Conservation (phyloP, 2,113 vertebrate species). For the Scolopax mira region DNA sequence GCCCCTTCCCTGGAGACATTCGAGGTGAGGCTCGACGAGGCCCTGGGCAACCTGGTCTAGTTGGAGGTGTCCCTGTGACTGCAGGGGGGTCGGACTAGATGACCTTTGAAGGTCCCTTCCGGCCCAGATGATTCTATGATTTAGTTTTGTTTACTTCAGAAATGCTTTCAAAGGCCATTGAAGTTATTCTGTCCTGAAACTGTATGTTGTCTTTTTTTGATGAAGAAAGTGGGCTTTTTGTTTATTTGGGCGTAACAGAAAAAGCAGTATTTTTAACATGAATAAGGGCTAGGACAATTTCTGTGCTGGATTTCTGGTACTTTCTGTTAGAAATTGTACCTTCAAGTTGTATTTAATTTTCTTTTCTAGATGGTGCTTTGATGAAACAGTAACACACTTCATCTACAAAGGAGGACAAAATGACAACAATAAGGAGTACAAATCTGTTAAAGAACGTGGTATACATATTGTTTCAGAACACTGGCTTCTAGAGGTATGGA, state of each 20-base stretch:
- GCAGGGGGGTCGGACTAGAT: no score
- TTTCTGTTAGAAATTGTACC: neutral
- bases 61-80: no score
- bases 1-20: no score
- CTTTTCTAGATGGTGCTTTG: conserved; percentile 87
- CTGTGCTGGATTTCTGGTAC: neutral
- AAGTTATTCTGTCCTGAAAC: neutral
- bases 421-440: conserved; percentile 91
- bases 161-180: neutral
- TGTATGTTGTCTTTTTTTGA: neutral
- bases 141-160: neutral
- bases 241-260: neutral
- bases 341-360: neutral
- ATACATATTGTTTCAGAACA: conserved; percentile 90
- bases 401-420: conserved; percentile 94
- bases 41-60: no score
- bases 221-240: neutral
- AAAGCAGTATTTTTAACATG: neutral
- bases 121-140: no score
- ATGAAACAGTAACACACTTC: conserved; percentile 95
- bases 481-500: conserved; percentile 90
- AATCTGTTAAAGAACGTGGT: conserved; percentile 86
- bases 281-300: neutral
- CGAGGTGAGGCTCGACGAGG: no score
- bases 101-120: no score